Conservation (phyloP, 1,140 invertebrate species). For the Melanaphis sacchari region DNA sequence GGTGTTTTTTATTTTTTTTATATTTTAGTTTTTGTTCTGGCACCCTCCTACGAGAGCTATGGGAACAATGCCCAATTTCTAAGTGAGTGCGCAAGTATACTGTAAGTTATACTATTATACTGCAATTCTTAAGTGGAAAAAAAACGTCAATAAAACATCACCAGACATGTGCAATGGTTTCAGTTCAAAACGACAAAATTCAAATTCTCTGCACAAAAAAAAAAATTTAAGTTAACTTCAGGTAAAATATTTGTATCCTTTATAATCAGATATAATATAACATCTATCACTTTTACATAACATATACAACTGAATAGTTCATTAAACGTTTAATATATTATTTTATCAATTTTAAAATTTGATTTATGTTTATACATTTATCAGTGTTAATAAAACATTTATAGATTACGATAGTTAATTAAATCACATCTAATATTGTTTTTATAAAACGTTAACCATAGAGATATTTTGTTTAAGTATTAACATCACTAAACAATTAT, state of each 20-base stretch:
- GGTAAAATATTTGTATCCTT: background rate
- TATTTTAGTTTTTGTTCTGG: slow-evolving; percentile 32
- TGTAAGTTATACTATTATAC: slow-evolving; percentile 19
- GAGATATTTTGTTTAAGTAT: background rate
- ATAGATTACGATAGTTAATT: background rate
- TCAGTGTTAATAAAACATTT: background rate
- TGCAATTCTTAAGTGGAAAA: background rate
- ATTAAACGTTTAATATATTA: background rate
- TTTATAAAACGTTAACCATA: background rate
- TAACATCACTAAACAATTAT: background rate
- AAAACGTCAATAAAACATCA: slow-evolving; percentile 31
- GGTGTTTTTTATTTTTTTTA: background rate
- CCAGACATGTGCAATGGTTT: background rate
- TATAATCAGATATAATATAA: background rate
- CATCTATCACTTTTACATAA: background rate
- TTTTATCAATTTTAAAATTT: background rate
- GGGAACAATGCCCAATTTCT: slow-evolving; percentile 48
- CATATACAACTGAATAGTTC: background rate
- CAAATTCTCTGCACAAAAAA: background rate
- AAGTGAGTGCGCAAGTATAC: slow-evolving; percentile 24
- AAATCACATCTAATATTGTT: background rate
- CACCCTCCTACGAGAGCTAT: slow-evolving; percentile 37
- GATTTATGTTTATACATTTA: background rate
- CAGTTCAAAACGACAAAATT: background rate
- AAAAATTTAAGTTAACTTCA: background rate